phyloP scores from a whole-genome alignment of 2,797 vertebrate species.

The Balearica regulorum region DNA sequence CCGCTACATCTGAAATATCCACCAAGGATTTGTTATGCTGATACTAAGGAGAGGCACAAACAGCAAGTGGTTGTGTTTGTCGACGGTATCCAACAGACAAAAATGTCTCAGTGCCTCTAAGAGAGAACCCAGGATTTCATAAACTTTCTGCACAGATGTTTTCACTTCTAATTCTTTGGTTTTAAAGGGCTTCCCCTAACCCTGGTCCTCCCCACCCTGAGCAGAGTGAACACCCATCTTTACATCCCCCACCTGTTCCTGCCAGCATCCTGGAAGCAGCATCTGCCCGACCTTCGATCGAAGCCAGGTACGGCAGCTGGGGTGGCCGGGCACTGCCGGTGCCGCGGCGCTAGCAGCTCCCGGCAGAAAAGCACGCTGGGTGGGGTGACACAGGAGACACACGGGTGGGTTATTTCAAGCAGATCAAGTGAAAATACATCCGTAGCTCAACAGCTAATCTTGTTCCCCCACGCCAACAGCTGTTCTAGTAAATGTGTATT shows the following conservation, averaged over 20 bases:
- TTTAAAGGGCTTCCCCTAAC: background rate
- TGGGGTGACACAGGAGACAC: background rate
- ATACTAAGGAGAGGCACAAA: background rate
- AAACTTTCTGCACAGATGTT: background rate
- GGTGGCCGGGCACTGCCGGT: accelerated
- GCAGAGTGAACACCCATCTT: background rate
- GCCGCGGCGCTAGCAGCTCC: background rate
- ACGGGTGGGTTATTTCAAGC: background rate
- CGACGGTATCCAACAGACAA: background rate
- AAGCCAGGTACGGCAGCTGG: accelerated
- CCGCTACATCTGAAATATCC: background rate
- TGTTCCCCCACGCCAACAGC: background rate
- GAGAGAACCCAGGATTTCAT: background rate
- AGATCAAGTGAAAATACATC: background rate
- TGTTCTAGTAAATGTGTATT: background rate
- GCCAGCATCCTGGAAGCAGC: background rate
- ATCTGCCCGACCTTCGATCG: background rate
- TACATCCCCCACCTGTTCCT: background rate
- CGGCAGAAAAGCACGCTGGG: background rate
- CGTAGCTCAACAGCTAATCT: background rate
- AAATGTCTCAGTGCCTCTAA: background rate
- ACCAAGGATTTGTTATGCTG: background rate
- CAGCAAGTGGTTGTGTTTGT: accelerated
- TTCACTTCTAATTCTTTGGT: background rate
- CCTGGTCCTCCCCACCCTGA: background rate